Base-by-base conservation (phyloP, 2,888 invertebrate species). In the Anodontia alba region DNA sequence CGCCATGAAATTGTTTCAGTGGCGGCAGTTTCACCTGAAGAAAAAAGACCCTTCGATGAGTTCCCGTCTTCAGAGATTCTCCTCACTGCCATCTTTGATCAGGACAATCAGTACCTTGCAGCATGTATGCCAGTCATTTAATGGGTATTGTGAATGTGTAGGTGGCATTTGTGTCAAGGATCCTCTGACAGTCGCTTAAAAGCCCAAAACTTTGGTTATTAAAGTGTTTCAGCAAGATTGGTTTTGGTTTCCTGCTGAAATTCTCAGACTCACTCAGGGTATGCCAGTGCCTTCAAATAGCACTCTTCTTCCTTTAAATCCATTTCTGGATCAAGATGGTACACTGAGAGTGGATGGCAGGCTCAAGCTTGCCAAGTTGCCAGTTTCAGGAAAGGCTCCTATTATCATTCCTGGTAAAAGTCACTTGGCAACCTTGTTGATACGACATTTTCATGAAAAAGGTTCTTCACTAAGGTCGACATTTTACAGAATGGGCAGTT, bases 401-500 rank as follows among this genome's bases (percentile, higher is more conserved):
- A 23, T 57, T 20, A 76, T 80, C 31, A 33, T 83, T 7, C 81
- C 83, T 2, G 57, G 51, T 23, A 49, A 54, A 12, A 46, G 73
- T 36, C 85, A 85, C 49, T 49, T 85, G n/a, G 78, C 75, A 10
- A 51, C n/a, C 15, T 54, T 87, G 5, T 20, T 87, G 7, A 57
- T 84, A 0, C 67, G 78, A 17, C 73, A 81, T 66, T 84, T 46
- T 54, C 87, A 83, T 69, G 57, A 67, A 36, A 15, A 10, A 51
- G 0, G 76, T 86, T 7, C 38, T 82, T 0, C 87, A 87, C 54
- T 84, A 87, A 51, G 84, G 87, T 1, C 62, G 85, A 15, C 80
- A 78, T 42, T 73, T 88, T 26, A 87, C 88, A n/a, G 80, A 87
- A 49, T 84, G 23, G 12, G 81, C 84, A 2, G 51, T 87, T 8